Percentiles rank a stretch among this genome's conserved stretches.
phyloP scores from a whole-genome alignment of 2,113 vertebrate species.

The Arvicanthis niloticus region DNA sequence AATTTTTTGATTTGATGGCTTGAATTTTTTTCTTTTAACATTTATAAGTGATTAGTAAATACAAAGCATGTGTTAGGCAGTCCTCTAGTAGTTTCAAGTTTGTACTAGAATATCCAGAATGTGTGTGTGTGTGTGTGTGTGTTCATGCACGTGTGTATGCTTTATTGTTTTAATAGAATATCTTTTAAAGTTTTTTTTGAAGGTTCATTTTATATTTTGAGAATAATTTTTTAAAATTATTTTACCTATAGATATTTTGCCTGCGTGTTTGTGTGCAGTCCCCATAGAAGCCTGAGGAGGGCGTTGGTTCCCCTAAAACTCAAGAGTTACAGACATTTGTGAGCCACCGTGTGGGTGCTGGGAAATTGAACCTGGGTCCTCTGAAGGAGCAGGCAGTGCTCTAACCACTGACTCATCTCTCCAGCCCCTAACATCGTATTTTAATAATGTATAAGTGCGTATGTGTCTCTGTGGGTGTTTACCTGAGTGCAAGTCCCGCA shows the following conservation, averaged over 20 bases:
- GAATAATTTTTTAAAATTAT: neutral
- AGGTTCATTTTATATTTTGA: neutral
- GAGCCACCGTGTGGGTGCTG: neutral
- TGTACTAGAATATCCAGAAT: slow-evolving; percentile 10
- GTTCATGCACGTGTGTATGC: neutral
- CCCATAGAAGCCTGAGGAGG: neutral
- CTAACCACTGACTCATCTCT: neutral
- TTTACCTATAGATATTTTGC: neutral
- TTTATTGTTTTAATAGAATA: neutral
- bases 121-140: neutral
- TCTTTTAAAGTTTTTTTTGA: neutral
- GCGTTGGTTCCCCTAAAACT: neutral
- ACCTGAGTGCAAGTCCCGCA: neutral
- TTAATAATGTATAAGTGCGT: neutral
- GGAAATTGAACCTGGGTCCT: neutral
- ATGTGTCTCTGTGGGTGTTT: neutral
- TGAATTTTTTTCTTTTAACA: slow-evolving; percentile 57
- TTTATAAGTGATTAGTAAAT: slow-evolving; percentile 15
- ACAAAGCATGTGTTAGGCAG: neutral
- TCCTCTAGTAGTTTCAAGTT: neutral
- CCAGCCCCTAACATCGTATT: neutral
- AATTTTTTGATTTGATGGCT: slow-evolving; percentile 22
- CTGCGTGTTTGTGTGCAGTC: neutral
- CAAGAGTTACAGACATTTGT: neutral
- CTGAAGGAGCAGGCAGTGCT: neutral